A percentile compares a stretch with the other conserved stretches of the same genome.
phyloP scores from a whole-genome alignment of 2,113 vertebrate species.

The Dendrocopos noguchii region DNA sequence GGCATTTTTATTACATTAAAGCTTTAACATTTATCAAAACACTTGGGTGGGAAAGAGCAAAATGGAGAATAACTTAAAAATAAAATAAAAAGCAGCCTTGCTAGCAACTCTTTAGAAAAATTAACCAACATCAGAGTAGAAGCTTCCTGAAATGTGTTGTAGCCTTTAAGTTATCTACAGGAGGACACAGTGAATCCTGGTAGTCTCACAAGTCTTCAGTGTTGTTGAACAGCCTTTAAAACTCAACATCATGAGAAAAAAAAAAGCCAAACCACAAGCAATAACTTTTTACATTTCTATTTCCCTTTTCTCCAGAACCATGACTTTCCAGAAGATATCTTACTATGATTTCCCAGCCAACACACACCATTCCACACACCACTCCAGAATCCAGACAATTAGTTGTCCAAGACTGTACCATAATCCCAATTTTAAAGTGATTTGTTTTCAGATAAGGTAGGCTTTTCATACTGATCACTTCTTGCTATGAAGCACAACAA shows the following conservation, averaged over 20 bases:
- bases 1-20: conserved; percentile 51
- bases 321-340: neutral
- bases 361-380: neutral
- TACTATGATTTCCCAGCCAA: neutral
- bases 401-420: neutral
- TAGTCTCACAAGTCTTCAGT: neutral
- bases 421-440: neutral
- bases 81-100: neutral
- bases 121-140: neutral
- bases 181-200: neutral
- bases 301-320: neutral
- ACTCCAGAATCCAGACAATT: neutral
- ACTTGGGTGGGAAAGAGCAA: neutral
- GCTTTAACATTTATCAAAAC: conserved; percentile 38
- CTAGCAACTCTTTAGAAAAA: neutral
- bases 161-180: neutral
- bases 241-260: neutral
- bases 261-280: neutral
- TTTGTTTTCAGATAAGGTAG: neutral
- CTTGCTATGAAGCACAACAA: neutral
- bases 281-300: neutral
- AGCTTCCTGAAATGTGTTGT: neutral
- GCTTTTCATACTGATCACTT: neutral
- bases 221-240: neutral
- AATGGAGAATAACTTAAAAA: conserved; percentile 18